phyloP scores from a whole-genome alignment of 2,113 vertebrate species.

The Cygnus atratus region DNA sequence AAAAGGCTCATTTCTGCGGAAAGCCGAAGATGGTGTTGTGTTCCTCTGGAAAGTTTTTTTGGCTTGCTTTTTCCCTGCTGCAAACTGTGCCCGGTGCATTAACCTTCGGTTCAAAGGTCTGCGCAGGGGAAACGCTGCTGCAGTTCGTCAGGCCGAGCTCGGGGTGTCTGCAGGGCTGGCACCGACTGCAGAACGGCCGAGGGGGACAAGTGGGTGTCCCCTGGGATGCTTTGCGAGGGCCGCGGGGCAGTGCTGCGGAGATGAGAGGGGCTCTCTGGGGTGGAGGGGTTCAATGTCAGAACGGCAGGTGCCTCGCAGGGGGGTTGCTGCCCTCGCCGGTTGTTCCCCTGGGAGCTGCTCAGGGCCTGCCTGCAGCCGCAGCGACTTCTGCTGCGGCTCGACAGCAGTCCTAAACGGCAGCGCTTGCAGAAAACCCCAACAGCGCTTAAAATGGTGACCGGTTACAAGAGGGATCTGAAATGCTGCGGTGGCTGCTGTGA shows the following conservation, averaged over 20 bases:
- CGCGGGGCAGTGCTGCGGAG: not conserved
- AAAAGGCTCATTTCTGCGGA: not conserved
- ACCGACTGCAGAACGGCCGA: fast-evolving
- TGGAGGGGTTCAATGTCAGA: fast-evolving
- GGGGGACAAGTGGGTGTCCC: not conserved
- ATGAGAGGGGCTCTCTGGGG: not conserved
- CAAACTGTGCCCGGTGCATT: not conserved
- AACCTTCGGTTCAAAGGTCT: not conserved
- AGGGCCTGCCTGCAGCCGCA: not conserved
- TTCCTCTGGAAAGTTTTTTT: not conserved
- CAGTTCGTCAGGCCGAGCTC: not conserved
- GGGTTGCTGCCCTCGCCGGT: not conserved
- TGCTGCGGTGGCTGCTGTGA: too few species aligned
- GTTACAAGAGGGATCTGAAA: too few species aligned
- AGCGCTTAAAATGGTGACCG: not conserved
- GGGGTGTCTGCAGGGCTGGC: not conserved
- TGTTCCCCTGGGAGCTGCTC: not conserved
- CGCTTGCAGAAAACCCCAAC: not conserved
- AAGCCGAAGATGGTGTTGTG: not conserved
- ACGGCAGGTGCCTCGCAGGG: fast-evolving
- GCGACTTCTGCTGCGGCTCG: not conserved
- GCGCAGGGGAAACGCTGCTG: not conserved
- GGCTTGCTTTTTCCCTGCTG: not conserved
- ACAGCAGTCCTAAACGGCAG: not conserved
- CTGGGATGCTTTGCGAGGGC: not conserved